Evolutionary conservation across 2,888 invertebrate genomes (phyloP), one percentile per base, ranked within the genome.

Genomic region (Harpagoxenus sublaevis): DNA sequence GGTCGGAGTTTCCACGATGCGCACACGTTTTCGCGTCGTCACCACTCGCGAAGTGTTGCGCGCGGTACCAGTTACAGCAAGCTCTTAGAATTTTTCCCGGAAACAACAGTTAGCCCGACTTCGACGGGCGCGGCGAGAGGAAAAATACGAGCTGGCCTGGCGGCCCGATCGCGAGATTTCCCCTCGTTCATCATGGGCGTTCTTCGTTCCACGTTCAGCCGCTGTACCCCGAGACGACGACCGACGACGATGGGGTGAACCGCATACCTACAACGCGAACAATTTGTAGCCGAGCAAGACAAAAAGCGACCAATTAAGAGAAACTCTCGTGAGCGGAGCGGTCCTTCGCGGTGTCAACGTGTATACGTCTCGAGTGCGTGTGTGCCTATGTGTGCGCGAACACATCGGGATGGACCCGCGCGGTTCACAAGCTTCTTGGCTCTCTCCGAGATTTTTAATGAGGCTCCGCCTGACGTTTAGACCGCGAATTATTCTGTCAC

Each of bases 271-370:
- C 93, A 92, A 89, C 90, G 89, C 85, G 91, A 89, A 93, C 94
- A 94, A 94, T 94, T 94, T 94, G 94, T 94, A 92, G 89, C 88
- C 84, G 77, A 57, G 53, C 65, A 63, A 10, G 86, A 89, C 91
- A 94, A 94, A 94, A 94, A 94, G 89, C 66, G 91, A 92, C 92
- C 94, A 94, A 94, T 94, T 94, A 94, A 94, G 92, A 92, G 92
- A 93, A 94, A 94, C 92, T 92, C 91, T 84, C 86, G 86, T 73
- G 85, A 87, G 74, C 78, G 35, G 66, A 66, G 66, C 71, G 79
- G 42, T 60, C 84, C 78, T 66, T 28, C 45, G 83, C 70, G 66
- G 23, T 66, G 65, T 71, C 57, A 35, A 48, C 48, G 45, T 55
- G 18, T 51, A 45, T 51, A 45, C 42, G 53, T 65, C 48, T 1